Evolutionary conservation across 2,888 invertebrate genomes (phyloP), one percentile per base, ranked within the genome.

Genomic region (Tortricodes alternella): DNA sequence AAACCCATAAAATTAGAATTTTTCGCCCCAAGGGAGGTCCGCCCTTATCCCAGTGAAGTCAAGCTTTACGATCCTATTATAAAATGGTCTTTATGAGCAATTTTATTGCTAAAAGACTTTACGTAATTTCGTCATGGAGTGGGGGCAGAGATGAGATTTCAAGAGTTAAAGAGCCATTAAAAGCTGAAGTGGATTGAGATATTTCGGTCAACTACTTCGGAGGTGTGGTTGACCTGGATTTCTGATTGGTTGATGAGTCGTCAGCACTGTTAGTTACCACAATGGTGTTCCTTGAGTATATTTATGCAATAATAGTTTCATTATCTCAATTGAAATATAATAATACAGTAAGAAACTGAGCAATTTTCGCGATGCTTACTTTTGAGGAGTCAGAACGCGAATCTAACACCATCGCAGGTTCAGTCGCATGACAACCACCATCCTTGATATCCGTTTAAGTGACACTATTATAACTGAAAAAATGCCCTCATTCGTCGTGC

Each of bases 81-180:
- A 89, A 90, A 90, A 89, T 88, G 81, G 85, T 83, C 87, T 88
- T 90, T 89, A 89, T 82, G 83, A 73, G 72, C 73, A 65, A 75
- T 89, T 89, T 90, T 89, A 90, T 89, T 89, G 87, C 85, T 76
- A 80, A 84, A 86, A 83, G 88, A 87, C 89, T 89, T 69, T 85
- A 86, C 80, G 89, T 89, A 89, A 89, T 89, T 89, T 83, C 88
- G 84, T 85, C 83, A 86, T 83, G 86, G 80, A 73, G 69, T 70
- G 76, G 73, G 80, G 78, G 71, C 76, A 73, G 76, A 75, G 83
- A 89, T 85, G 88, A 84, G 87, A 85, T 86, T 84, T 76, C 74
- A 62, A 60, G 70, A 76, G 76, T 82, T 82, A 79, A 80, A 71
- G 69, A 72, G 64, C 80, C 76, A 84, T 88, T 83, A 88, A 89